Percentiles rank a stretch among this genome's conserved stretches.
These are phyloP conservation scores for Heliconius congener DNA, from an alignment of 1,140 invertebrate genomes.

Conservation along the genomic window DNA sequence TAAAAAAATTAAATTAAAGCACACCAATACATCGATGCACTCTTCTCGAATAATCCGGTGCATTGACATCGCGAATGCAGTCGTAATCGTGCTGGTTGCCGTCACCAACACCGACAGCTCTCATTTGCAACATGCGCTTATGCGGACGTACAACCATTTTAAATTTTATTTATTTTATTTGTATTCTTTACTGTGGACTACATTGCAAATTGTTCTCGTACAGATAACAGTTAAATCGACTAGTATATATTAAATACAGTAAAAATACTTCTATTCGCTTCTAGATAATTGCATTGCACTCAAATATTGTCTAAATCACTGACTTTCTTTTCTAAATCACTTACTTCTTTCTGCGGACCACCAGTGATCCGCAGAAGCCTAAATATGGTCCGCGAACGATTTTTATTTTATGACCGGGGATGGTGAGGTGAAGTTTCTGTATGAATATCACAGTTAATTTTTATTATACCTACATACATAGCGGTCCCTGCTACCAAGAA, in stretches of 20 bases:
- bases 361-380: no score
- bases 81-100: conserved; percentile 46
- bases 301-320: no score
- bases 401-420: no score
- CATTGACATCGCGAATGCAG: conserved; percentile 66
- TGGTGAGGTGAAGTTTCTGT: no score
- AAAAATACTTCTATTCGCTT: no score
- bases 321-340: no score
- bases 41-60: conserved; percentile 70
- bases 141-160: conserved; percentile 15
- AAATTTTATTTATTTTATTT: conserved; percentile 24
- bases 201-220: background rate
- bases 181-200: background rate
- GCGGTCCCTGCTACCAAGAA: no score
- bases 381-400: no score
- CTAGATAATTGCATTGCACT: no score
- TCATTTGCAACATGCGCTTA: conserved; percentile 44
- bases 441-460: no score
- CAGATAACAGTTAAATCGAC: background rate
- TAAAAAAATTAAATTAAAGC: conserved; percentile 22
- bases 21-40: conserved; percentile 52
- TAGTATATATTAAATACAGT: background rate
- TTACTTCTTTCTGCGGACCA: no score
- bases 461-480: no score
- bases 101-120: conserved; percentile 43